Percentiles rank a stretch among this genome's conserved stretches.
Evolutionary conservation across 2,113 vertebrate genomes (phyloP).

Genomic region (Oryzias celebensis): DNA sequence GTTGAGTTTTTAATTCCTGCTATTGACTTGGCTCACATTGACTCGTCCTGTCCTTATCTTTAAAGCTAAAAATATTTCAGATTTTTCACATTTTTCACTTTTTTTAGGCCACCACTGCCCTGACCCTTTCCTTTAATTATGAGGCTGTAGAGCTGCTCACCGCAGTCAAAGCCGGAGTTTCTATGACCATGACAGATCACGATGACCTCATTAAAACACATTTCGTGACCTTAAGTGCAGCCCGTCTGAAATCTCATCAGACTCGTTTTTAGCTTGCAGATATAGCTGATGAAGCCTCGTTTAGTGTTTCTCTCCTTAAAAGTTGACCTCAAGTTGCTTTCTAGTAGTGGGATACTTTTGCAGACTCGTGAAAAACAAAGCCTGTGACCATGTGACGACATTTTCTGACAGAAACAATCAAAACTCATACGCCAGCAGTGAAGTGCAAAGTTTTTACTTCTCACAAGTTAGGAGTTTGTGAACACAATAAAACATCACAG

Average conservation of each 20-base stretch:
- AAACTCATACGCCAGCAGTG: slow-evolving; percentile 29
- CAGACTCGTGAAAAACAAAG: no score
- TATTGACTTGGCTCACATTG: no score
- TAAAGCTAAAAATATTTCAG: slow-evolving; percentile 9
- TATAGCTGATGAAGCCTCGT: slow-evolving; percentile 41
- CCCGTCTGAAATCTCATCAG: slow-evolving; percentile 37
- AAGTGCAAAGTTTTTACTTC: slow-evolving; percentile 72
- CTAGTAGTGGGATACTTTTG: neutral
- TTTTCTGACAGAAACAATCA: slow-evolving; percentile 9
- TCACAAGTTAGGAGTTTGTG: slow-evolving; percentile 50
- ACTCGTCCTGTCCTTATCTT: neutral
- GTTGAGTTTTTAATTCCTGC: no score
- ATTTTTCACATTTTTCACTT: neutral
- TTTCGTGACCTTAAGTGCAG: slow-evolving; percentile 36
- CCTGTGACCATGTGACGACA: slow-evolving; percentile 1
- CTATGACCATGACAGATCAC: slow-evolving; percentile 26
- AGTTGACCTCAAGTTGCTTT: slow-evolving; percentile 19
- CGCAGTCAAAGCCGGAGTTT: neutral
- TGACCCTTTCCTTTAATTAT: slow-evolving; percentile 20
- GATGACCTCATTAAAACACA: slow-evolving; percentile 45
- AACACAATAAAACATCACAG: slow-evolving; percentile 39
- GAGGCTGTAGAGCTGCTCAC: slow-evolving; percentile 20
- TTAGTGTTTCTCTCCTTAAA: slow-evolving; percentile 36
- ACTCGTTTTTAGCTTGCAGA: slow-evolving; percentile 62
- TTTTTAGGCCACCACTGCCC: neutral